Base-by-base conservation (phyloP, 2,113 vertebrate species). In the Tiliqua scincoides region DNA sequence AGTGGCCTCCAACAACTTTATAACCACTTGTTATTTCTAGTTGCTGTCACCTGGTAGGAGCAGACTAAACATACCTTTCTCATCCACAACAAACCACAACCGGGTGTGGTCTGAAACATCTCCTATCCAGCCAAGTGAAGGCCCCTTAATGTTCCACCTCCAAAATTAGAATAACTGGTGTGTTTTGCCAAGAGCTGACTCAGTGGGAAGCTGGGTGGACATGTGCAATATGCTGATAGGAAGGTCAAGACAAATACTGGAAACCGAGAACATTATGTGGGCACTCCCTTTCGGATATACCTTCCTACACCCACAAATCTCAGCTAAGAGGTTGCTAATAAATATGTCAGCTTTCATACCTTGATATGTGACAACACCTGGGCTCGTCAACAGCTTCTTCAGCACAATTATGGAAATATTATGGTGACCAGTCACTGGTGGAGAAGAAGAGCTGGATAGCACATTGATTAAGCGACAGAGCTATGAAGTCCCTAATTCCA, bases 51-150 rank as follows among this genome's bases (percentile, higher is more conserved):
- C 71, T 52, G 80, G 68, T 83, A 89, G 70, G 32, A 84, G 89
- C 89, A 92, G 86, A 92, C 92, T 93, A 74, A 93, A 92, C 91
- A 92, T 32, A 73, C 91, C 83, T 91, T 93, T 86, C 73, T 84
- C 74, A 30, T 20, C 5, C 72, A 90, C 80, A 93, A 76, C 76
- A 93, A 91, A 93, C 85, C 79, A 94, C 90, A 67, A 37, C 32
- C 21, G 75, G 92, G 85, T 86, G 90, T 82, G 83, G 74, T 79
- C 87, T 23, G 0, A 68, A 93, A 91, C 86, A 78, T 2, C 76
- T 90, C 86, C 93, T 89, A 90, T n/a, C 40, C 30, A 86, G 90
- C 89, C 86, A 94, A 84, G 87, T 0, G 1, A 89, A 88, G 57
- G 82, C 37, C 4, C 2, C 25, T 0, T 89, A 88, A 86, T 84